Evolutionary conservation across 2,888 invertebrate genomes (phyloP).

Genomic region (Drosophila antonietae): DNA sequence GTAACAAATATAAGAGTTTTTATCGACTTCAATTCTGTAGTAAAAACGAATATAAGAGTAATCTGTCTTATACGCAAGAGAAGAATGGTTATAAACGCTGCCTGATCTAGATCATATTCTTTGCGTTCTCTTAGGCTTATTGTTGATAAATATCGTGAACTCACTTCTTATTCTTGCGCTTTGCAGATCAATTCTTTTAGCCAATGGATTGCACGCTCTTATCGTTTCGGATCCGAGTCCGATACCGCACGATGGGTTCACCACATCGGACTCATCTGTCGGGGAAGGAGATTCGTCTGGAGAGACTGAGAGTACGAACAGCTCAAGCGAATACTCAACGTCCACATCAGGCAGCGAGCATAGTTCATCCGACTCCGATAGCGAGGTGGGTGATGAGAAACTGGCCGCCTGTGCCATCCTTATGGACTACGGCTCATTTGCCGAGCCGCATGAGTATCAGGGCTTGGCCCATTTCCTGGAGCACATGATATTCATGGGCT

Average conservation of each 20-base stretch:
- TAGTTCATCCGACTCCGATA: constrained; percentile 34
- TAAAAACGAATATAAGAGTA: neutral
- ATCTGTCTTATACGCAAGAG: neutral
- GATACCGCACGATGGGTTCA: constrained; percentile 79
- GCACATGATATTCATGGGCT: constrained; percentile 98
- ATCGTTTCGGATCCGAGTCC: constrained; percentile 88
- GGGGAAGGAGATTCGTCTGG: constrained; percentile 65
- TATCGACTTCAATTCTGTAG: no score
- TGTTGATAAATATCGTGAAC: neutral
- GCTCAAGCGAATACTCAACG: constrained; percentile 22
- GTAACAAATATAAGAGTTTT: neutral
- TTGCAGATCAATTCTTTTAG: constrained; percentile 87
- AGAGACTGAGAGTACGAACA: constrained; percentile 66
- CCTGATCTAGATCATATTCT: no score
- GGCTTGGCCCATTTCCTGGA: constrained; percentile 94
- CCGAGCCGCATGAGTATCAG: constrained; percentile 91
- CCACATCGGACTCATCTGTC: constrained; percentile 74
- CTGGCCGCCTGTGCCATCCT: constrained; percentile 91
- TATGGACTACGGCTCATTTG: constrained; percentile 91
- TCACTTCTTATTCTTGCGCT: neutral
- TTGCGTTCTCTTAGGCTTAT: neutral
- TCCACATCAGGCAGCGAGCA: constrained; percentile 45
- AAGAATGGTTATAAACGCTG: neutral
- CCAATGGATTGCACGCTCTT: constrained; percentile 90
- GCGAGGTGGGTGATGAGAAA: constrained; percentile 81